Percentiles rank a stretch among this genome's conserved stretches.
These are phyloP conservation scores for Bothrops jararaca DNA, from an alignment of 2,113 vertebrate species.

Conservation along the genomic window DNA sequence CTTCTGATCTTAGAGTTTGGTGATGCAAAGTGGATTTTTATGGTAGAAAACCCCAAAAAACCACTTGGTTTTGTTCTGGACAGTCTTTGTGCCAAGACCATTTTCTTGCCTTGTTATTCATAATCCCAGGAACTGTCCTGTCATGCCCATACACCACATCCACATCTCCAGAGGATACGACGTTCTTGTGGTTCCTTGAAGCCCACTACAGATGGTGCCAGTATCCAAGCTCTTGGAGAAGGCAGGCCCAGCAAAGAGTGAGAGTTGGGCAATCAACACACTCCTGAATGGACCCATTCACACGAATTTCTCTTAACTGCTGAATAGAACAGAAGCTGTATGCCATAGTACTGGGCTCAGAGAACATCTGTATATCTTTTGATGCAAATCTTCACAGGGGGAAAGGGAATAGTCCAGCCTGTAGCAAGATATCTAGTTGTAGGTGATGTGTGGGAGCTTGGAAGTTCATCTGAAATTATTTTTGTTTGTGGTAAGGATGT, in stretches of 20 bases:
- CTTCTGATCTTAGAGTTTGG: background rate
- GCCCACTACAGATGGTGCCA: no score
- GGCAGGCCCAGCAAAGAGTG: background rate
- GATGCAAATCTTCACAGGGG: background rate
- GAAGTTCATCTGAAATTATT: background rate
- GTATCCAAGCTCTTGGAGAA: background rate
- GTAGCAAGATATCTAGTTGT: slow-evolving; percentile 3
- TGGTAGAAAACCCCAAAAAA: background rate
- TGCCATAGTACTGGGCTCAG: background rate
- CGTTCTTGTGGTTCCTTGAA: no score
- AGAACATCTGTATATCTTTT: background rate
- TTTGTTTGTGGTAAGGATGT: background rate
- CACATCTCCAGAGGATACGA: background rate
- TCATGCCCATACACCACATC: background rate
- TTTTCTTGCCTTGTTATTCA: background rate
- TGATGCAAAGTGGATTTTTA: background rate
- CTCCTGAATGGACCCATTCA: background rate
- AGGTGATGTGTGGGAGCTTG: background rate
- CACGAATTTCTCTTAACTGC: background rate
- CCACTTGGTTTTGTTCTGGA: background rate
- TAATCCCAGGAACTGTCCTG: background rate
- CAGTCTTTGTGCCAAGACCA: background rate
- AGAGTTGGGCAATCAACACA: background rate
- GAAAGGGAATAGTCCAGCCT: background rate
- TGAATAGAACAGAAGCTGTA: background rate